These are phyloP conservation scores for Cenopis cana DNA, from an alignment of 2,888 invertebrate genomes.

Conservation along the genomic window DNA sequence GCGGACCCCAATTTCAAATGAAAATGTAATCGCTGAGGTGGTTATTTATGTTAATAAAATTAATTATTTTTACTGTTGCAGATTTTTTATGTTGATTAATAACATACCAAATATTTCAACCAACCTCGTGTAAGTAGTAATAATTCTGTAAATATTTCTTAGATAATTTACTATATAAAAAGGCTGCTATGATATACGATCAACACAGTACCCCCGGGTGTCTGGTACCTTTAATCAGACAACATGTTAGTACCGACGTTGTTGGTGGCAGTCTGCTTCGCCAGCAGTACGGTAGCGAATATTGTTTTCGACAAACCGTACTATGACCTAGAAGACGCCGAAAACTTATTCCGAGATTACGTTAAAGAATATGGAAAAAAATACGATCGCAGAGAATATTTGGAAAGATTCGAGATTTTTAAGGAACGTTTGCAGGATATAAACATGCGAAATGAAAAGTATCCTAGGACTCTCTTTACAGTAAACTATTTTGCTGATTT, in stretches of 20 bases:
- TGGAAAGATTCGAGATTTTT: slow-evolving; percentile 13
- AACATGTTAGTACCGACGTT: neutral
- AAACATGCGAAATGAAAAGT: slow-evolving; percentile 5
- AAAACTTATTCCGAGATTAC: slow-evolving; percentile 7
- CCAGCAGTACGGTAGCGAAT: neutral
- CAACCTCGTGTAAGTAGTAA: too few species aligned
- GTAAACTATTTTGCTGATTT: slow-evolving; percentile 25
- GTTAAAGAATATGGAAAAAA: slow-evolving; percentile 2
- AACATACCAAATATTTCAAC: too few species aligned
- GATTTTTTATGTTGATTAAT: too few species aligned
- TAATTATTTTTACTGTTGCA: too few species aligned
- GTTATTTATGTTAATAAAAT: too few species aligned
- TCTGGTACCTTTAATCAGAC: neutral
- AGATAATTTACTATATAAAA: neutral
- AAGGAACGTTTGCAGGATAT: slow-evolving; percentile 3
- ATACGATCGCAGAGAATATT: slow-evolving; percentile 1
- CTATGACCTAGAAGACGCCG: slow-evolving; percentile 24
- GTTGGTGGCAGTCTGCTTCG: too few species aligned
- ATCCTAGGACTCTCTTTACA: neutral
- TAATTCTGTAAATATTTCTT: neutral
- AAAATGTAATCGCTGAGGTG: too few species aligned
- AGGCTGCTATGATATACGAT: neutral
- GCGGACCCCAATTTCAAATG: too few species aligned
- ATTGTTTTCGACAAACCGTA: neutral
- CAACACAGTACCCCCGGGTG: neutral